Evolutionary conservation across 2,113 vertebrate genomes (phyloP), one percentile per base, ranked within the genome.

Genomic region (Rissa tridactyla): DNA sequence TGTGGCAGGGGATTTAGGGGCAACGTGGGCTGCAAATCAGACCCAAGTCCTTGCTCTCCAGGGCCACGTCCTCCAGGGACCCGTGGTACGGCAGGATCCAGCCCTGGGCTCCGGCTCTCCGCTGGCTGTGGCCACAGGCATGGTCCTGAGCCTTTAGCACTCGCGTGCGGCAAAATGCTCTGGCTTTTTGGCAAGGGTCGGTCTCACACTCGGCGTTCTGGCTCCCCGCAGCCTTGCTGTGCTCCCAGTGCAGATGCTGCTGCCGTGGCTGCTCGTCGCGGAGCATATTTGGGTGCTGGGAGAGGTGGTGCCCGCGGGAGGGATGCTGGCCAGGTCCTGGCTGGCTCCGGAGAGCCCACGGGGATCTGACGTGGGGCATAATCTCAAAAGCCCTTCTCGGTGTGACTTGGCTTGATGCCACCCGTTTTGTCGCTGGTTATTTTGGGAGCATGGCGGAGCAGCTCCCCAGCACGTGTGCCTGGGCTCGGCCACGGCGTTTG

Each of bases 191-290:
- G 44, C 29, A 3, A 42, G 40, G 38, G 54, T 51, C 1, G 0
- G 19, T 54, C 47, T 51, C 66, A 62, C 12, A 6, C 27, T 3
- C 32, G 4, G 87, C 22, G 1, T 18, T 13, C 49, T 1, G 14
- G 38, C 64, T 60, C 17, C 3, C 42, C 3, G 1, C 0, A 2
- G n/a, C 46, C 54, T 51, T 1, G 0, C 66, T 68, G 9, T 6
- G 3, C 16, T 54, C 34, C 46, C 1, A 0, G 30, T 2, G 3
- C 1, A 1, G 55, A 4, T 13, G 44, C 49, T 60, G 61, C 65
- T 61, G 75, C 70, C 2, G 0, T 9, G 4, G 44, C 60, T 26
- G 80, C 76, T 34, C 42, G 3, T 40, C 4, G 0, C 1, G 0
- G 46, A 38, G 30, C 32, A 9, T 18, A 4, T 73, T 75, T 7